These are phyloP conservation scores for Eupeodes corollae DNA, from an alignment of 1,140 invertebrate species.

Conservation along the genomic window DNA sequence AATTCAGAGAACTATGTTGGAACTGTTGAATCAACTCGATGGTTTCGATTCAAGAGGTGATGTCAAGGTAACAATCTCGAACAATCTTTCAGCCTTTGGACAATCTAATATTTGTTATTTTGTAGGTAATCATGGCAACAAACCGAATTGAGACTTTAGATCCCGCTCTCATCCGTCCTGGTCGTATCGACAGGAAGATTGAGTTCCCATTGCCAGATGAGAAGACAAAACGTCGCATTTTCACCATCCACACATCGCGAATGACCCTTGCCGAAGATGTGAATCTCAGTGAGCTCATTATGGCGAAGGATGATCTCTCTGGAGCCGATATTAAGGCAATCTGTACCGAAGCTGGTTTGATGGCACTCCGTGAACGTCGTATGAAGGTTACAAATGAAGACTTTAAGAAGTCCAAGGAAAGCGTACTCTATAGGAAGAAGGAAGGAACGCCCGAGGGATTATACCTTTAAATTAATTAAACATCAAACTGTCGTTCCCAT, in stretches of 20 bases:
- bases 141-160: slow-evolving; percentile 99
- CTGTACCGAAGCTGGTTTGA: slow-evolving; percentile 96
- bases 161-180: slow-evolving; percentile 95
- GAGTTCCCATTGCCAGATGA: slow-evolving; percentile 99
- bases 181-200: slow-evolving; percentile 98
- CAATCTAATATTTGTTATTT: too few relatives aligned
- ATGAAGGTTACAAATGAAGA: slow-evolving; percentile 99
- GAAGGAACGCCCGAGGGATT: slow-evolving; percentile 98
- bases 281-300: slow-evolving; percentile 94
- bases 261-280: slow-evolving; percentile 98
- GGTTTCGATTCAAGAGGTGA: slow-evolving; percentile 95
- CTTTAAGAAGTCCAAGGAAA: slow-evolving; percentile 99
- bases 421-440: slow-evolving; percentile 97
- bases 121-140: slow-evolving; percentile 96
- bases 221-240: slow-evolving; percentile 96
- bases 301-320: slow-evolving; percentile 98
- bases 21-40: slow-evolving; percentile 96
- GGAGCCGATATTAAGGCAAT: slow-evolving; percentile 98
- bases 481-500: too few relatives aligned
- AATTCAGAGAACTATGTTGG: slow-evolving; percentile 99
- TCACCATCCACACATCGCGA: slow-evolving; percentile 94
- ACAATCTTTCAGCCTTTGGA: background rate
- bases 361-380: slow-evolving; percentile 91
- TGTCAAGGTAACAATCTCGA: slow-evolving; percentile 58
- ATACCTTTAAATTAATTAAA: slow-evolving; percentile 66